Conservation (phyloP, 2,113 vertebrate genomes). For the Petroica traversi region DNA sequence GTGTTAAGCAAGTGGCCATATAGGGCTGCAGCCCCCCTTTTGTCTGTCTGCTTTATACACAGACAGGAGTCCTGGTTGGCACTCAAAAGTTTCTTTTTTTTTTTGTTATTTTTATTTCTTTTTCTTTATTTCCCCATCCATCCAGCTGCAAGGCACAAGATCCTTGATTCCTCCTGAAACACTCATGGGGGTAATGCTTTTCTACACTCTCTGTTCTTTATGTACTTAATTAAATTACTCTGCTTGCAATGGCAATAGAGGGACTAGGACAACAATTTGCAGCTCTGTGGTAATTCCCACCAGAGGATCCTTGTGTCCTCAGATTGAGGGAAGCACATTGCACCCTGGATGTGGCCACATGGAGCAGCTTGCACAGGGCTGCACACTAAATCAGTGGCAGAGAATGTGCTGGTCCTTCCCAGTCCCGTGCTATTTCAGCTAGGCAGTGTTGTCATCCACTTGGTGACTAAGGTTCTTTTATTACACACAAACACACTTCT, state of each 20-base stretch:
- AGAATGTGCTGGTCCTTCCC: neutral
- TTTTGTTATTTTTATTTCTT: neutral
- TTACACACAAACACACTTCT: slow-evolving; percentile 11
- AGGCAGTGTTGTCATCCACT: neutral
- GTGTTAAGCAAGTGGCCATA: neutral
- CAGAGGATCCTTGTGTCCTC: neutral
- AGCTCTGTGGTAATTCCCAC: neutral
- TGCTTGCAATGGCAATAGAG: neutral
- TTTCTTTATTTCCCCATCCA: neutral
- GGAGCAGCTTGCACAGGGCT: neutral
- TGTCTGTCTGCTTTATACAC: neutral
- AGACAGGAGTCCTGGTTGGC: neutral
- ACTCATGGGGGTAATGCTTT: neutral
- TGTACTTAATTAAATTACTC: slow-evolving; percentile 1
- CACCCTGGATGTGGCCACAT: neutral
- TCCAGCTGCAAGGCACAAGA: neutral
- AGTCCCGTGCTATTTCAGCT: neutral
- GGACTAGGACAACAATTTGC: neutral
- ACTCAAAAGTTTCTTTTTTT: neutral
- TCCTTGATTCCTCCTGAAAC: neutral
- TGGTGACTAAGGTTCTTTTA: neutral
- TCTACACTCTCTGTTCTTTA: neutral
- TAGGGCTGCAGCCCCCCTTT: neutral
- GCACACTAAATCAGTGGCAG: neutral
- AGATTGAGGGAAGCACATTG: neutral